Conservation (phyloP, 2,113 vertebrate genomes). For the Psettodes erumei region DNA sequence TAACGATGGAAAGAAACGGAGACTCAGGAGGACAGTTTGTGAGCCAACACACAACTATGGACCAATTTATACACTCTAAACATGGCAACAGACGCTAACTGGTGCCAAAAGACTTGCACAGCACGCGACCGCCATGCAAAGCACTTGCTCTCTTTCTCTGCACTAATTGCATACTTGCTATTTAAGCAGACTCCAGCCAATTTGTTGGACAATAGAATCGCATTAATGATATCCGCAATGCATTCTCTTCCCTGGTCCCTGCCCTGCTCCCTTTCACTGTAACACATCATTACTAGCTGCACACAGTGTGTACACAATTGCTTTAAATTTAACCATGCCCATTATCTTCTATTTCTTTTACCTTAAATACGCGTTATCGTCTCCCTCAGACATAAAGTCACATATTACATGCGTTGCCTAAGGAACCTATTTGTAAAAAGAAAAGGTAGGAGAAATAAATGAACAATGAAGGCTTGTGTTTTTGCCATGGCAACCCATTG, state of each 20-base stretch:
- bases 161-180: conserved; percentile 65
- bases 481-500: conserved; percentile 66
- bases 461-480: conserved; percentile 2
- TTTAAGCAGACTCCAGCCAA: conserved; percentile 61
- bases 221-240: conserved; percentile 60
- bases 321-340: conserved; percentile 1
- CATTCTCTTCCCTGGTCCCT: conserved; percentile 20
- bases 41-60: conserved; percentile 50
- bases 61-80: conserved; percentile 65
- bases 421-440: neutral
- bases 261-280: conserved; percentile 3
- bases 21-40: conserved; percentile 54
- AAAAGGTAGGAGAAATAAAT: conserved; percentile 18
- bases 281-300: neutral
- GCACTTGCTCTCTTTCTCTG: conserved; percentile 32
- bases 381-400: neutral
- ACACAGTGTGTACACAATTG: neutral
- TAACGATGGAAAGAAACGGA: conserved; percentile 64
- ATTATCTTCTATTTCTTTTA: conserved; percentile 7
- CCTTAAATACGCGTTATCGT: neutral
- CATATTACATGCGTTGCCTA: neutral
- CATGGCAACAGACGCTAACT: conserved; percentile 57
- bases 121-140: conserved; percentile 60
- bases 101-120: conserved; percentile 59
- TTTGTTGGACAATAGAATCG: conserved; percentile 59